Evolutionary conservation across 2,797 vertebrate species (phyloP).

Genomic region (Euthynnus affinis): DNA sequence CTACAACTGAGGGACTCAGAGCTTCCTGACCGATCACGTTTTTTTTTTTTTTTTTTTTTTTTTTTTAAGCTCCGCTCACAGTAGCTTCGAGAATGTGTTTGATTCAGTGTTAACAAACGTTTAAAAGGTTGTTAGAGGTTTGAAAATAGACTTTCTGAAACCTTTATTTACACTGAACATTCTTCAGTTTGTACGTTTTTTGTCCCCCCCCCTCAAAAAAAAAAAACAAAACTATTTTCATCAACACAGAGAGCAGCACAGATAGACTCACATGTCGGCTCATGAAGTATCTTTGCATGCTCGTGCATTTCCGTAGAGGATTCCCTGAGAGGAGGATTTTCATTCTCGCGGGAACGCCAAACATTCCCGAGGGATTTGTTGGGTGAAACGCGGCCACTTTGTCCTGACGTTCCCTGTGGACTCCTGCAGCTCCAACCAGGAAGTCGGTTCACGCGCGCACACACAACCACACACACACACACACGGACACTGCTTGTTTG

Average conservation of each 20-base stretch:
- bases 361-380: slow-evolving; percentile 58
- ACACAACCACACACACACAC: slow-evolving; percentile 9
- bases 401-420: slow-evolving; percentile 64
- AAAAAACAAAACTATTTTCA: no score
- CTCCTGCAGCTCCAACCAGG: slow-evolving; percentile 51
- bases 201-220: no score
- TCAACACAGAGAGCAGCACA: background rate
- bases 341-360: slow-evolving; percentile 59
- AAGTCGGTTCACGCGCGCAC: slow-evolving; percentile 47
- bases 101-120: no score
- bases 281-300: slow-evolving; percentile 10
- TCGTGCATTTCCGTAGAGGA: slow-evolving; percentile 52
- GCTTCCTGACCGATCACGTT: background rate
- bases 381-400: slow-evolving; percentile 51
- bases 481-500: slow-evolving; percentile 41
- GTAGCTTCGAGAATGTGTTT: background rate
- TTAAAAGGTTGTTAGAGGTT: background rate
- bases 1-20: background rate
- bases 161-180: no score
- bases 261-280: slow-evolving; percentile 13
- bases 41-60: no score
- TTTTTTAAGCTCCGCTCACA: background rate
- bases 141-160: background rate
- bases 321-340: slow-evolving; percentile 55
- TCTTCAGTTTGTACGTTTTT: no score